These are phyloP conservation scores for Polyommatus iphigenia DNA, from an alignment of 2,888 invertebrate species.

Conservation along the genomic window DNA sequence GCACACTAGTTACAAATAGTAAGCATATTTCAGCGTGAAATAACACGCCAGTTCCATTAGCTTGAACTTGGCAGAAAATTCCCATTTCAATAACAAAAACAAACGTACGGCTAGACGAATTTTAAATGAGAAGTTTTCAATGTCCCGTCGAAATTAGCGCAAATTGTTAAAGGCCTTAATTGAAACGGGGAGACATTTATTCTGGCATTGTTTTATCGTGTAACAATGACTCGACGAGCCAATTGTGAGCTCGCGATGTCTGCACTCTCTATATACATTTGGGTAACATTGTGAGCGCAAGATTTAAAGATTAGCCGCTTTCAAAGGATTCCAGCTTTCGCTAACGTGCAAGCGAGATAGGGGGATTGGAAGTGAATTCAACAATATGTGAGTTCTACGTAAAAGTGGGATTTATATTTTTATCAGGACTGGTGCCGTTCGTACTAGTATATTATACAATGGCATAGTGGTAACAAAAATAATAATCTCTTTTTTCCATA, in stretches of 20 bases:
- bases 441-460: background rate
- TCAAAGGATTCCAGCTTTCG: constrained; percentile 17
- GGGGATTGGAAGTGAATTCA: constrained; percentile 24
- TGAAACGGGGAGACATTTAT: constrained; percentile 39
- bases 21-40: background rate
- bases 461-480: no score
- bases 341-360: constrained; percentile 3
- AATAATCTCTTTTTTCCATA: no score
- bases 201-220: constrained; percentile 38
- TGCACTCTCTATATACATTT: constrained; percentile 32
- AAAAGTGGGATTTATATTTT: background rate
- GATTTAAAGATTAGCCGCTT: constrained; percentile 30
- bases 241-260: constrained; percentile 39
- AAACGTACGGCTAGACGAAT: constrained; percentile 6
- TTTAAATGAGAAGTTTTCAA: background rate
- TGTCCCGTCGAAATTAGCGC: constrained; percentile 36
- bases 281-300: constrained; percentile 29
- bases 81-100: background rate
- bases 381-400: background rate
- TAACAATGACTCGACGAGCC: constrained; percentile 39
- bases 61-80: background rate
- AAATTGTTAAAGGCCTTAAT: constrained; percentile 37
- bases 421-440: background rate
- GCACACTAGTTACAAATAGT: no score
- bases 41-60: background rate